Percentiles rank a stretch among this genome's conserved stretches.
Conservation (phyloP, 2,888 invertebrate species). For the Barypeithes pellucidus region DNA sequence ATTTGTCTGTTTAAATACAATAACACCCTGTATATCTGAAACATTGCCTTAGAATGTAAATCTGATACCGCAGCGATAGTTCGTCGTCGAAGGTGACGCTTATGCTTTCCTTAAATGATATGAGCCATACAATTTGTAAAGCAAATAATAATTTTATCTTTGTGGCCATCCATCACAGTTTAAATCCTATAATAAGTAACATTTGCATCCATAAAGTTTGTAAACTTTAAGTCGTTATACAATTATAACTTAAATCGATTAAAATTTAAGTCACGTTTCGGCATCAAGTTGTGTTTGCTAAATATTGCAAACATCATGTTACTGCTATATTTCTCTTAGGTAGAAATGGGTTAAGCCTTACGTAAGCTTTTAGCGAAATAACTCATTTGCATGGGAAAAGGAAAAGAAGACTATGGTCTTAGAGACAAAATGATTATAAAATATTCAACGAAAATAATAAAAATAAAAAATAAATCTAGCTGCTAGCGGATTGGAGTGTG, state of each 20-base stretch:
- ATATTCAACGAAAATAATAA: no score
- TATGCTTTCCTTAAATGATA: no score
- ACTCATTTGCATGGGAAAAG: background rate
- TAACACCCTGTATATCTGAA: no score
- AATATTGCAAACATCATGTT: conserved; percentile 9
- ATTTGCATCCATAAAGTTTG: conserved; percentile 3
- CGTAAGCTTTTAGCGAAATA: background rate
- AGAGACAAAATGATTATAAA: no score
- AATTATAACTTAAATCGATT: conserved; percentile 9
- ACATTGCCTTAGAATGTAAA: no score
- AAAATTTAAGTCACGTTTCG: conserved; percentile 18
- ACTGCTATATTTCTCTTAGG: conserved; percentile 1
- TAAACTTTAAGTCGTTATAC: conserved; percentile 15
- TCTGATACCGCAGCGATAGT: no score
- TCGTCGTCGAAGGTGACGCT: no score
- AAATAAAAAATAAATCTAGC: no score
- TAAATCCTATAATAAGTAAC: conserved; percentile 1
- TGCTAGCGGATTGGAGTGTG: no score
- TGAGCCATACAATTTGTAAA: background rate
- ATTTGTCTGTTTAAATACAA: no score
- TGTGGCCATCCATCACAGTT: background rate
- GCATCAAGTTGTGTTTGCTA: background rate
- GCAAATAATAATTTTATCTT: conserved; percentile 6
- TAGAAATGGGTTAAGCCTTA: background rate
- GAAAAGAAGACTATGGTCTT: no score